Evolutionary conservation across 2,888 invertebrate species (phyloP).

Genomic region (Spilarctia lutea): DNA sequence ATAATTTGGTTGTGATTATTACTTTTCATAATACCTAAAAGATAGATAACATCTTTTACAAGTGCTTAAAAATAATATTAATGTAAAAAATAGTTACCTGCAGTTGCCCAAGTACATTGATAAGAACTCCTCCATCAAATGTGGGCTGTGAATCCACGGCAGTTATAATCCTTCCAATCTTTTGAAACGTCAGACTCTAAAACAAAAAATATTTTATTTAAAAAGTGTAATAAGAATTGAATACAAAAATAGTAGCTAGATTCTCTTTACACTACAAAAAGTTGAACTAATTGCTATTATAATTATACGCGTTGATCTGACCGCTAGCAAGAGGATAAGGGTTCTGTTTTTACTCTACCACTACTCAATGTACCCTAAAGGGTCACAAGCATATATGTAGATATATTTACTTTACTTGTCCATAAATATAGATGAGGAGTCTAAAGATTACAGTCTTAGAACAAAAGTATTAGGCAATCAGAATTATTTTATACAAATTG

Average conservation of each 20-base stretch:
- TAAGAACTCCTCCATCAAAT: slow-evolving; percentile 98
- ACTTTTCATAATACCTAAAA: neutral
- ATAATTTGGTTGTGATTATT: slow-evolving; percentile 2
- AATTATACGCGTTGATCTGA: no score
- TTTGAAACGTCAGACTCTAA: slow-evolving; percentile 96
- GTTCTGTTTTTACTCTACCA: no score
- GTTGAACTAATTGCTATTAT: neutral
- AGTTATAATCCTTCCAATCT: slow-evolving; percentile 96
- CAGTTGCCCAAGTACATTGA: slow-evolving; percentile 98
- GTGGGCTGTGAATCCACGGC: slow-evolving; percentile 99
- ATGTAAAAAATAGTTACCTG: slow-evolving; percentile 89
- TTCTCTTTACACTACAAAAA: neutral
- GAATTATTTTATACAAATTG: neutral
- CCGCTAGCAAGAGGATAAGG: no score
- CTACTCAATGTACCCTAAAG: no score
- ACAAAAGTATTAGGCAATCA: neutral
- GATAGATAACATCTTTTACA: neutral
- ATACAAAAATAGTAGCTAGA: neutral
- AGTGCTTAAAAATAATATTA: neutral
- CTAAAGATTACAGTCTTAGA: neutral
- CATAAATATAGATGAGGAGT: neutral
- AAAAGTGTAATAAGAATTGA: neutral
- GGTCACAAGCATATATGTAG: no score
- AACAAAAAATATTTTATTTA: slow-evolving; percentile 57
- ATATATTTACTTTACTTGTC: neutral